Conservation (phyloP, 2,797 vertebrate genomes). For the Mallotus villosus region DNA sequence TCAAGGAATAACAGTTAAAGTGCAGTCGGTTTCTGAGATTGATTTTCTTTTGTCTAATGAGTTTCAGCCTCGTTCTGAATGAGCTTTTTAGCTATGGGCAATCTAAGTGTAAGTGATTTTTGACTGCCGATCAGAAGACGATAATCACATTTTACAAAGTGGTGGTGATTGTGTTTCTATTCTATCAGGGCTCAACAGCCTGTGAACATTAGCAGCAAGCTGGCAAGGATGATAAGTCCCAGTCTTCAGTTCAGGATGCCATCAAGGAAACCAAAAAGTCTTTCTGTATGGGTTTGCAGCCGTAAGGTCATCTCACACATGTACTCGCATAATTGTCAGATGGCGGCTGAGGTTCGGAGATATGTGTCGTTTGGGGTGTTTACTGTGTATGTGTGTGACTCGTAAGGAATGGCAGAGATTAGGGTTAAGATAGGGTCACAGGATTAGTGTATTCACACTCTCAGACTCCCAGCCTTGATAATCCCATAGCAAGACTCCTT, state of each 20-base stretch:
- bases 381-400: too few species aligned
- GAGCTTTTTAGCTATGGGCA: slow-evolving; percentile 1
- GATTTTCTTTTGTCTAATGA: not conserved
- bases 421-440: too few species aligned
- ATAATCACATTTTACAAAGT: slow-evolving; percentile 6
- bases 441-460: too few species aligned
- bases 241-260: not conserved
- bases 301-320: too few species aligned
- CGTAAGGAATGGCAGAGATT: too few species aligned
- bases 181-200: not conserved
- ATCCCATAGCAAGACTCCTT: not conserved
- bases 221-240: not conserved
- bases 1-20: not conserved
- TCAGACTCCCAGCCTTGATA: too few species aligned
- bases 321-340: too few species aligned
- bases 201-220: not conserved
- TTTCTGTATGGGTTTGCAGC: too few species aligned
- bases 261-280: too few species aligned
- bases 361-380: too few species aligned
- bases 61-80: not conserved
- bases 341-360: too few species aligned
- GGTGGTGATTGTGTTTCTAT: slow-evolving; percentile 6
- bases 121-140: slow-evolving; percentile 15
- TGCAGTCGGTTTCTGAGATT: not conserved
- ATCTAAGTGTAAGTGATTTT: slow-evolving; percentile 27